These are phyloP conservation scores for Monopis laevigella DNA, from an alignment of 2,888 invertebrate species.

Conservation along the genomic window DNA sequence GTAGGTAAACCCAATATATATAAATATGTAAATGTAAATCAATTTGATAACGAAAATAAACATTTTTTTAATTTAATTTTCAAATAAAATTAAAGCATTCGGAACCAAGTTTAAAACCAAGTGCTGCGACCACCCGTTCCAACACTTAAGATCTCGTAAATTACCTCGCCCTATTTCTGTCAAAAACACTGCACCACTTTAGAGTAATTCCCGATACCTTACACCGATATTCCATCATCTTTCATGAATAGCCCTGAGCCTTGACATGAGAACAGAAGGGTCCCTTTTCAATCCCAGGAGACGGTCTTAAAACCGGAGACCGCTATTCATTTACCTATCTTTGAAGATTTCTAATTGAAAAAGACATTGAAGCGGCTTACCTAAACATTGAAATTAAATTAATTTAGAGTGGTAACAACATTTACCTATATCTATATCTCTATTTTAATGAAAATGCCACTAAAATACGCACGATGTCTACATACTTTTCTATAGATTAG, in stretches of 20 bases:
- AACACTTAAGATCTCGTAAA: constrained; percentile 20
- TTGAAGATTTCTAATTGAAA: constrained; percentile 48
- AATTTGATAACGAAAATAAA: too few species aligned
- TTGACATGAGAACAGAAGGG: constrained; percentile 37
- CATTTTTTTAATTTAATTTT: too few species aligned
- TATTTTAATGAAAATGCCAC: too few species aligned
- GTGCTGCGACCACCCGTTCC: not conserved
- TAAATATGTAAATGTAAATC: too few species aligned
- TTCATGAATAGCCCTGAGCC: constrained; percentile 32
- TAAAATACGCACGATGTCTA: too few species aligned
- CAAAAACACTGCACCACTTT: constrained; percentile 30
- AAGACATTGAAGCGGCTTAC: constrained; percentile 46
- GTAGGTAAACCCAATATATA: too few species aligned
- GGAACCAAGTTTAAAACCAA: not conserved
- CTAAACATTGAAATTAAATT: too few species aligned
- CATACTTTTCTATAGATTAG: too few species aligned
- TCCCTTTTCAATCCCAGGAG: constrained; percentile 39
- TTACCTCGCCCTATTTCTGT: constrained; percentile 38
- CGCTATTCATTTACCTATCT: constrained; percentile 53
- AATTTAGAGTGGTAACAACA: too few species aligned
- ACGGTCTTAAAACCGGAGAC: constrained; percentile 42
- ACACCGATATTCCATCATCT: constrained; percentile 54
- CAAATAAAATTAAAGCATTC: not conserved
- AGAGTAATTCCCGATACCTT: constrained; percentile 39
- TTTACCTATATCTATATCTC: too few species aligned